These are phyloP conservation scores for Myotis planiceps DNA, from an alignment of 2,797 vertebrate genomes.

Conservation along the genomic window DNA sequence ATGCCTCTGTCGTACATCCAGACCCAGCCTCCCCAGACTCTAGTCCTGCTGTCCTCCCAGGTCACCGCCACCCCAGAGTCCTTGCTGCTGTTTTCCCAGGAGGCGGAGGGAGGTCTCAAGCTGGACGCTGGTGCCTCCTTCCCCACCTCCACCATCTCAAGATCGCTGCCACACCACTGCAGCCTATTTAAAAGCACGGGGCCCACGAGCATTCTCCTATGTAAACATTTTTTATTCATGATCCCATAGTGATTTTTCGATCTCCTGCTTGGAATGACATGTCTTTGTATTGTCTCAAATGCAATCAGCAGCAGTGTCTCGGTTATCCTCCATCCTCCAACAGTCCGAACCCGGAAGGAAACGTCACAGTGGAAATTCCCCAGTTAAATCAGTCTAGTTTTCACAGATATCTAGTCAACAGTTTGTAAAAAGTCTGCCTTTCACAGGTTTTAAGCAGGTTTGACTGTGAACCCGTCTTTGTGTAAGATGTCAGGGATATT, in stretches of 20 bases:
- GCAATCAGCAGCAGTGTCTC: not conserved
- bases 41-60: not conserved
- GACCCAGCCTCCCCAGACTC: not conserved
- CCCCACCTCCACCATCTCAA: not conserved
- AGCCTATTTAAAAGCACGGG: not conserved
- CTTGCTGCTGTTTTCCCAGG: not conserved
- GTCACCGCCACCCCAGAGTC: rapidly evolving
- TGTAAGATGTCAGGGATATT: slow-evolving; percentile 68
- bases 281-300: not conserved
- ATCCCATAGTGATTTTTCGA: not conserved
- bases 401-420: slow-evolving; percentile 47
- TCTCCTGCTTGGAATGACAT: not conserved
- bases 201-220: not conserved
- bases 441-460: slow-evolving; percentile 63
- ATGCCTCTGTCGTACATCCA: not conserved
- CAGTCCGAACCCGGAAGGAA: not conserved
- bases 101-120: not conserved
- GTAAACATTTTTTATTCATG: not conserved
- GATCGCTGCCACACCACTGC: not conserved
- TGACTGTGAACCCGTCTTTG: slow-evolving; percentile 59
- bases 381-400: not conserved
- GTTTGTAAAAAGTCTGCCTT: slow-evolving; percentile 29
- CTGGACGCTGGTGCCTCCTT: not conserved
- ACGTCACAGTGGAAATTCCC: slow-evolving; percentile 33
- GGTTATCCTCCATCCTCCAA: not conserved